Evolutionary conservation across 2,797 vertebrate genomes (phyloP).

Genomic region (Myioborus melanocephalus): DNA sequence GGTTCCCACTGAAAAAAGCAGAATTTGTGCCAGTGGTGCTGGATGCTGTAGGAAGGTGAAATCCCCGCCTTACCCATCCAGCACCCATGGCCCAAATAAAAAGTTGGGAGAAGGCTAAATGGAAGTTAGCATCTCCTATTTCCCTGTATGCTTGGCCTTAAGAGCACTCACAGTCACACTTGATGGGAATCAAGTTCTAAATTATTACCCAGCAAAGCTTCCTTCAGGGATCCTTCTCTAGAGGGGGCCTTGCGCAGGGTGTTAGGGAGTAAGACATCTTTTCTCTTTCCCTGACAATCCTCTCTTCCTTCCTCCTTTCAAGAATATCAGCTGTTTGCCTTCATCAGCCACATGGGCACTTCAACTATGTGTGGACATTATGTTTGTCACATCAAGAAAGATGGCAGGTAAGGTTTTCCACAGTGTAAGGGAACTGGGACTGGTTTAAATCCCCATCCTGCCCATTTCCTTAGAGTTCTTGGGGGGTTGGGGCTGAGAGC

Average conservation of each 20-base stretch:
- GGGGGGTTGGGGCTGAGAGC: background rate
- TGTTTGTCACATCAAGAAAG: slow-evolving; percentile 98
- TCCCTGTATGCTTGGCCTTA: background rate
- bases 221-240: background rate
- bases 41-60: background rate
- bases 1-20: background rate
- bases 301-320: background rate
- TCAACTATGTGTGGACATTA: slow-evolving; percentile 99
- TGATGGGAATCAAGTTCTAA: background rate
- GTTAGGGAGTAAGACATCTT: background rate
- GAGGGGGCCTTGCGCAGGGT: background rate
- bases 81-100: background rate
- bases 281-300: background rate
- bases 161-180: background rate
- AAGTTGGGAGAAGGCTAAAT: background rate
- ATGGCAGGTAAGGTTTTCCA: slow-evolving; percentile 84
- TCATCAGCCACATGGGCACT: slow-evolving; percentile 99
- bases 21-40: background rate
- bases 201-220: background rate
- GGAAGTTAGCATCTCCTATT: background rate
- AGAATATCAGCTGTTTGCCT: slow-evolving; percentile 97
- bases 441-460: background rate
- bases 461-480: background rate
- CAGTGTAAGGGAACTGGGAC: background rate
- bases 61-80: background rate